These are phyloP conservation scores for Champsocephalus esox DNA, from an alignment of 2,797 vertebrate genomes.

Conservation along the genomic window DNA sequence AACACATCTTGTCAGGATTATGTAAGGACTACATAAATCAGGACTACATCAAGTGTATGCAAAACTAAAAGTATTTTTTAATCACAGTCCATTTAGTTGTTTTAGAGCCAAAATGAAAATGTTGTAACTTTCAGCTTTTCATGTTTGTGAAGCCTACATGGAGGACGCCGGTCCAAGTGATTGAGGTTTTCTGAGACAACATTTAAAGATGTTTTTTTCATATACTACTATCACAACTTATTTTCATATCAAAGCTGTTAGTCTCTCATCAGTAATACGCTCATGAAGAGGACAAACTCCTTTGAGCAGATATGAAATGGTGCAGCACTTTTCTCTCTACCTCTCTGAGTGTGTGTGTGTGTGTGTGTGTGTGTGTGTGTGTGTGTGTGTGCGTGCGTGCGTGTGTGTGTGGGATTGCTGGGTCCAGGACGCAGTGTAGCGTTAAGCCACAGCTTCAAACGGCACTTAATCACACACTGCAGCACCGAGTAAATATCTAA, in stretches of 20 bases:
- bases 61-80: too few relatives aligned
- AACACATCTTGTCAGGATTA: too few relatives aligned
- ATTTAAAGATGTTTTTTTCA: not conserved
- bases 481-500: conserved; percentile 77
- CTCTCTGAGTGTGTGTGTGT: conserved; percentile 58
- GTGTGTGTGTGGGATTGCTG: conserved; percentile 56
- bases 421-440: conserved; percentile 64
- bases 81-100: too few relatives aligned
- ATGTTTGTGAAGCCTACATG: not conserved
- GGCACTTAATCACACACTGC: conserved; percentile 80
- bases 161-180: conserved; percentile 1
- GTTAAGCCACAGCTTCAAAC: conserved; percentile 72
- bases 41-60: too few relatives aligned
- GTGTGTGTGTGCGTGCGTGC: conserved; percentile 48
- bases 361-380: conserved; percentile 58
- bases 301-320: conserved; percentile 31
- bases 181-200: not conserved
- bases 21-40: too few relatives aligned
- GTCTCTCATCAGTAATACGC: conserved; percentile 27
- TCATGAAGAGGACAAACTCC: conserved; percentile 28
- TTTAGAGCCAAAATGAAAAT: not conserved
- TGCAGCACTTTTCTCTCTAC: conserved; percentile 41
- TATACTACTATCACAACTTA: not conserved
- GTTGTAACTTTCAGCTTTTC: not conserved
- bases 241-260: conserved; percentile 2